These are phyloP conservation scores for Trinorchestia longiramus DNA, from an alignment of 1,140 invertebrate species.

Conservation along the genomic window DNA sequence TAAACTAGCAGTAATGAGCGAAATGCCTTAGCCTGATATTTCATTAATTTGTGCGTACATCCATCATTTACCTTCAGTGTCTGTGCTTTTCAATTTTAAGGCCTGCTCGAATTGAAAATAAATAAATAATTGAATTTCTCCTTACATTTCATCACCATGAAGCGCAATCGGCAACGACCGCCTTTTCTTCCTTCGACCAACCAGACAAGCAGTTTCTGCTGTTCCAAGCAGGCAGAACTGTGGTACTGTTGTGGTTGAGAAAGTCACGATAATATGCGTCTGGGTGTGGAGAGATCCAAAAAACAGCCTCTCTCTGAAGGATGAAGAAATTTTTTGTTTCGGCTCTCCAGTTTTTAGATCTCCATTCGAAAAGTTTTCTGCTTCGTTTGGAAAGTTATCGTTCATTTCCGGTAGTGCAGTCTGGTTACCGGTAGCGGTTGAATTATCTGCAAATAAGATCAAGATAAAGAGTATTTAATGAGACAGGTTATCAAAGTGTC, in stretches of 20 bases:
- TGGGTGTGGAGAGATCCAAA: slow-evolving; percentile 28
- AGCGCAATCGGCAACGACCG: neutral
- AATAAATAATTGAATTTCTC: neutral
- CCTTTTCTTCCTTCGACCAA: slow-evolving; percentile 3
- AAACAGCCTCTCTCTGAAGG: neutral
- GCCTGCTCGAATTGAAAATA: neutral
- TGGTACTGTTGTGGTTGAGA: slow-evolving; percentile 1
- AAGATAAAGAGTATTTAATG: neutral
- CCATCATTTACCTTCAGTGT: too few relatives aligned
- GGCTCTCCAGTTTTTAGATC: neutral
- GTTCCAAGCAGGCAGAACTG: slow-evolving; percentile 17
- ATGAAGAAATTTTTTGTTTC: neutral
- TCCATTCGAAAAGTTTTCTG: neutral
- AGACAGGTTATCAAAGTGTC: neutral
- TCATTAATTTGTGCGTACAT: too few relatives aligned
- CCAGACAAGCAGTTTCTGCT: neutral
- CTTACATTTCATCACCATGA: neutral
- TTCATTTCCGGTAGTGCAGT: neutral
- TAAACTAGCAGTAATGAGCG: too few relatives aligned
- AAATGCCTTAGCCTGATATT: too few relatives aligned
- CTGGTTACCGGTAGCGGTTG: neutral
- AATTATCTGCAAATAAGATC: neutral
- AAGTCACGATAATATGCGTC: slow-evolving; percentile 34
- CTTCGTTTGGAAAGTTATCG: neutral
- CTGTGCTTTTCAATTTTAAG: too few relatives aligned